These are phyloP conservation scores for Sesamia nonagrioides DNA, from an alignment of 1,140 invertebrate genomes.

Conservation along the genomic window DNA sequence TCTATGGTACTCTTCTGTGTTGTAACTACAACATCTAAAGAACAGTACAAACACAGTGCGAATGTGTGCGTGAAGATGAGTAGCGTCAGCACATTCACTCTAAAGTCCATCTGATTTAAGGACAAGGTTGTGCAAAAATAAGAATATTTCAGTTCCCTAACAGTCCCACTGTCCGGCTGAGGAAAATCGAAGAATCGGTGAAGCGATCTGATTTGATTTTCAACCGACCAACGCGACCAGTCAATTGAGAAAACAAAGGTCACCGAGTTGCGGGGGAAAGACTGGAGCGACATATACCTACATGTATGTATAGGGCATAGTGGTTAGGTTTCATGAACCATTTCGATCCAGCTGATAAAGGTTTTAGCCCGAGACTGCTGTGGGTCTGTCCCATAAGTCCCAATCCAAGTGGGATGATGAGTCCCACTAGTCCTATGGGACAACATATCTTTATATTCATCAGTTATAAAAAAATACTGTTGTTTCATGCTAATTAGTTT, in stretches of 20 bases:
- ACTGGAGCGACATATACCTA: background rate
- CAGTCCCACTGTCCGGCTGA: background rate
- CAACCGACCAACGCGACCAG: conserved; percentile 31
- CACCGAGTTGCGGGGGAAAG: conserved; percentile 9
- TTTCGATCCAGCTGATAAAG: background rate
- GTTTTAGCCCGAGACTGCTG: background rate
- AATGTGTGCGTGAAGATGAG: no score
- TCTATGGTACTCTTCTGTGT: no score
- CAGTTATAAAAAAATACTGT: no score
- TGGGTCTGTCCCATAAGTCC: no score
- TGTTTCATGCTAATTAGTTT: no score
- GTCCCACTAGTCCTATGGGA: no score
- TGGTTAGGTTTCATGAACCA: background rate
- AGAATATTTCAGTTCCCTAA: conserved; percentile 25
- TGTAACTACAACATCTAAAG: no score
- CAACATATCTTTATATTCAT: no score
- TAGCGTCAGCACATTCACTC: background rate
- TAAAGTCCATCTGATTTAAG: conserved; percentile 9
- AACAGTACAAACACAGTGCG: no score
- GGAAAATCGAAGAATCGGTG: conserved; percentile 11
- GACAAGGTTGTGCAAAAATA: conserved; percentile 4
- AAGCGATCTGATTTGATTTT: conserved; percentile 40
- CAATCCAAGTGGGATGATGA: no score
- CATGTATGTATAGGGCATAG: background rate
- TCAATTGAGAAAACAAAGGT: conserved; percentile 30